Evolutionary conservation across 1,140 invertebrate species (phyloP).

Genomic region (Philaenus spumarius): DNA sequence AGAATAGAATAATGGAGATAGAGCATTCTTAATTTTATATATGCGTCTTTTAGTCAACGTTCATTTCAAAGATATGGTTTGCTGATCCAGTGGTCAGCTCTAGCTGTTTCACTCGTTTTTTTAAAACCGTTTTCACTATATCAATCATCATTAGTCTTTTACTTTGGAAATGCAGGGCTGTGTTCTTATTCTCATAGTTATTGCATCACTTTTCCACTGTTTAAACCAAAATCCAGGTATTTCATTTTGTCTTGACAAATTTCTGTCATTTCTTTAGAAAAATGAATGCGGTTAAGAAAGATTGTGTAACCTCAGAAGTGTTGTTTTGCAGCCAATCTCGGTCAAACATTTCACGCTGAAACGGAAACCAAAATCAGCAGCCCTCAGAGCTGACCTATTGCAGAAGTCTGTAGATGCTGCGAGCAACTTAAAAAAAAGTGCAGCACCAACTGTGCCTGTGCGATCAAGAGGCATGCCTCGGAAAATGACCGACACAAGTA

Average conservation of each 20-base stretch:
- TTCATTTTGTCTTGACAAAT: constrained; percentile 6
- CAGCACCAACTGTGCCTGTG: constrained; percentile 82
- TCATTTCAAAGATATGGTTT: too few species aligned
- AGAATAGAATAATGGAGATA: too few species aligned
- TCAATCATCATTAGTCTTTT: too few species aligned
- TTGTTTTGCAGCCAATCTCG: constrained; percentile 54
- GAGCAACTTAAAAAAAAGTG: constrained; percentile 81
- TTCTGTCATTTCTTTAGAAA: not conserved
- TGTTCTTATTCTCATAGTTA: too few species aligned
- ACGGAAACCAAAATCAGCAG: constrained; percentile 91
- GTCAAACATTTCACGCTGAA: constrained; percentile 90
- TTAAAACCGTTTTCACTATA: too few species aligned
- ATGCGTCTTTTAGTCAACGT: too few species aligned
- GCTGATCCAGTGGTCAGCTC: too few species aligned
- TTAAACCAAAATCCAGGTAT: not conserved
- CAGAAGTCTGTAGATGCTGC: constrained; percentile 87
- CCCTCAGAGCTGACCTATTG: constrained; percentile 78
- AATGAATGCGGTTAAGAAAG: too few species aligned
- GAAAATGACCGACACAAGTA: constrained; percentile 94
- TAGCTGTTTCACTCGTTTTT: too few species aligned
- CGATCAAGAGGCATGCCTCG: constrained; percentile 89
- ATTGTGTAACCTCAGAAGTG: constrained; percentile 34
- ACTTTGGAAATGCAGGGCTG: too few species aligned
- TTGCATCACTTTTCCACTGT: too few species aligned
- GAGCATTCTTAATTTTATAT: too few species aligned